These are phyloP conservation scores for Tetramorium bicarinatum DNA, from an alignment of 2,888 invertebrate species.

Conservation along the genomic window DNA sequence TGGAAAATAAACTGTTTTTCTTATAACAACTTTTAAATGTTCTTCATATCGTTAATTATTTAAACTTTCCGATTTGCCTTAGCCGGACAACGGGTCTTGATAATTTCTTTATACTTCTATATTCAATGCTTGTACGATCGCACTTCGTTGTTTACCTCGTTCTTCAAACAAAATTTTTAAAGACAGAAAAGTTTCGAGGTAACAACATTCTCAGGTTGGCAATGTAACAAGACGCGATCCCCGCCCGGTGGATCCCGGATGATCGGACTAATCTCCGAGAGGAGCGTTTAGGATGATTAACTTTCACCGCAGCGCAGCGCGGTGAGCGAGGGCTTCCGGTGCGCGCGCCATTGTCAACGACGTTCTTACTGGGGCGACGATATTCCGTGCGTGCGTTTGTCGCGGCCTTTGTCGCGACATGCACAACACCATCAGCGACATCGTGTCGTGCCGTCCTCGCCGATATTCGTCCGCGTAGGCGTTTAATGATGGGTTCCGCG, in stretches of 20 bases:
- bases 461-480: constrained; percentile 78
- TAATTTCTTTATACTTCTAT: not conserved
- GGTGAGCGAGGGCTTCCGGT: constrained; percentile 63
- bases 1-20: too few species aligned
- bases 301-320: constrained; percentile 38
- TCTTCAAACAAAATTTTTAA: too few species aligned
- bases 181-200: not conserved
- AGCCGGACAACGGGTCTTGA: too few species aligned
- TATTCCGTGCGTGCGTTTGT: constrained; percentile 53
- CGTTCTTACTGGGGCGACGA: constrained; percentile 55
- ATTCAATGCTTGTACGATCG: not conserved
- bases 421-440: constrained; percentile 50
- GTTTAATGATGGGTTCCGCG: constrained; percentile 82
- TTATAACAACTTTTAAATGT: too few species aligned
- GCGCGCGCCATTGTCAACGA: constrained; percentile 51
- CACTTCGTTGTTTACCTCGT: not conserved
- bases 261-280: constrained; percentile 36
- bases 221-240: constrained; percentile 14
- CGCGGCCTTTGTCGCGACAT: constrained; percentile 66
- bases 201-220: not conserved
- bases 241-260: constrained; percentile 11
- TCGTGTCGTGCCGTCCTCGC: constrained; percentile 57
- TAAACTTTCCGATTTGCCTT: too few species aligned
- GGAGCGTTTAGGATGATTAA: constrained; percentile 50
- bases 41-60: too few species aligned